Conservation (phyloP, 2,888 invertebrate species). For the Cepaea hortensis region DNA sequence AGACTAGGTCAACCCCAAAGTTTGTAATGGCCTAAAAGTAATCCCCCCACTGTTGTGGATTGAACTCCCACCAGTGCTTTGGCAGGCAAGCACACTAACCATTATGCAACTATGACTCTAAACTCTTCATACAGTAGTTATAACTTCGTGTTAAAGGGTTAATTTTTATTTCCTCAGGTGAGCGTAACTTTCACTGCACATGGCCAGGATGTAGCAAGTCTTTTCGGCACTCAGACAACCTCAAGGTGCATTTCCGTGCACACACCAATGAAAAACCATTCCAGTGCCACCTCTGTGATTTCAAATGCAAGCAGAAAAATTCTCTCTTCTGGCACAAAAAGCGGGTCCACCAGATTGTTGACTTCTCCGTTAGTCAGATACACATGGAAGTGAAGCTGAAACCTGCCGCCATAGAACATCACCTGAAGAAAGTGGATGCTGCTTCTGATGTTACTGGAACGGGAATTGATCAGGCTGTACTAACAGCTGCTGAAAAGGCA, state of each 20-base stretch:
- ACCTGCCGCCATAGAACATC: neutral
- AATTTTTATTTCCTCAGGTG: constrained; percentile 62
- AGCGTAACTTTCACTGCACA: constrained; percentile 71
- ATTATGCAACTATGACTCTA: no score
- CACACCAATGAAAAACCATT: constrained; percentile 75
- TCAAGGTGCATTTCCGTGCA: constrained; percentile 72
- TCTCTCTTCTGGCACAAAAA: constrained; percentile 72
- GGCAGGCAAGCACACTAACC: no score
- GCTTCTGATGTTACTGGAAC: neutral
- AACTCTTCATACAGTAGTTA: no score
- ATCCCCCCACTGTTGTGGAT: no score
- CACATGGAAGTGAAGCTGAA: neutral
- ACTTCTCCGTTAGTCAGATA: constrained; percentile 28
- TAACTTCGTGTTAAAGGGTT: neutral
- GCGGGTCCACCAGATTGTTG: constrained; percentile 54
- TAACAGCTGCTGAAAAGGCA: neutral
- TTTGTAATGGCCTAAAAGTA: no score
- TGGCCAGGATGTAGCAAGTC: constrained; percentile 74
- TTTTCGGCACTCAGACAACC: constrained; percentile 73
- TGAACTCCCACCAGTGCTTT: no score
- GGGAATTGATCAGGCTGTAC: neutral
- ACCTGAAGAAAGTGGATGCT: neutral
- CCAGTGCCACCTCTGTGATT: constrained; percentile 73
- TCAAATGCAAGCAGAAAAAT: constrained; percentile 73
- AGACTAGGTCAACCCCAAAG: no score